Evolutionary conservation across 2,113 vertebrate species (phyloP).

Genomic region (Salvelinus sp.): DNA sequence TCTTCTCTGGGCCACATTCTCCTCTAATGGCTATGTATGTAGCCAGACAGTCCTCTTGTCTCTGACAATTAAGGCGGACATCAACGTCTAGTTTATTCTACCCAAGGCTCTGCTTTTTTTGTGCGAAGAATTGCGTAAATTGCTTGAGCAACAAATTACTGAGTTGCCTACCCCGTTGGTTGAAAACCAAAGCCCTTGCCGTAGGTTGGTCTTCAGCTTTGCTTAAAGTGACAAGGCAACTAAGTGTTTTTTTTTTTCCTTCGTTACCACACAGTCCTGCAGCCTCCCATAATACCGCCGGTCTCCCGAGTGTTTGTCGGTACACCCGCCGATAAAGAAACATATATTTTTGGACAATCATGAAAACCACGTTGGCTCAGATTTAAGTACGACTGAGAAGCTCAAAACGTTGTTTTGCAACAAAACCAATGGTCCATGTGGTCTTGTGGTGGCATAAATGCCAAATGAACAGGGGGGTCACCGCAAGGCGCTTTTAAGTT

Average conservation of each 20-base stretch:
- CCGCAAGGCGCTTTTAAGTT: background rate
- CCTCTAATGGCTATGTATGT: conserved; percentile 49
- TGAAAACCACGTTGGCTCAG: conserved; percentile 40
- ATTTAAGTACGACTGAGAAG: conserved; percentile 26
- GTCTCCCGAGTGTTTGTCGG: conserved; percentile 20
- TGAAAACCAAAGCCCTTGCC: conserved; percentile 33
- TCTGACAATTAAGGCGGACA: conserved; percentile 58
- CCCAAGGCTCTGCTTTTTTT: conserved; percentile 55
- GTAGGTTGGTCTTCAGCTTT: conserved; percentile 50
- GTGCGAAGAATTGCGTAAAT: conserved; percentile 43
- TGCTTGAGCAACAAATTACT: conserved; percentile 45
- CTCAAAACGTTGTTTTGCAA: conserved; percentile 45
- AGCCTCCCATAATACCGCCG: background rate
- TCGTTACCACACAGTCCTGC: background rate
- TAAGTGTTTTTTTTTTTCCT: conserved; percentile 12
- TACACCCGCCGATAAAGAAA: conserved; percentile 44
- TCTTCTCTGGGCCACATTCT: conserved; percentile 44
- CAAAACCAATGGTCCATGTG: conserved; percentile 42
- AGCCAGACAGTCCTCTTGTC: conserved; percentile 52
- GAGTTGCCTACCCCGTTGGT: conserved; percentile 26
- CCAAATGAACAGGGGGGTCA: conserved; percentile 9
- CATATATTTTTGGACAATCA: conserved; percentile 47
- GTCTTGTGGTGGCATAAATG: conserved; percentile 21
- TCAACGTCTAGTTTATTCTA: conserved; percentile 11
- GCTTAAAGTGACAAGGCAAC: conserved; percentile 2